These are phyloP conservation scores for Aspidapion aeneum DNA, from an alignment of 2,888 invertebrate species.

Conservation along the genomic window DNA sequence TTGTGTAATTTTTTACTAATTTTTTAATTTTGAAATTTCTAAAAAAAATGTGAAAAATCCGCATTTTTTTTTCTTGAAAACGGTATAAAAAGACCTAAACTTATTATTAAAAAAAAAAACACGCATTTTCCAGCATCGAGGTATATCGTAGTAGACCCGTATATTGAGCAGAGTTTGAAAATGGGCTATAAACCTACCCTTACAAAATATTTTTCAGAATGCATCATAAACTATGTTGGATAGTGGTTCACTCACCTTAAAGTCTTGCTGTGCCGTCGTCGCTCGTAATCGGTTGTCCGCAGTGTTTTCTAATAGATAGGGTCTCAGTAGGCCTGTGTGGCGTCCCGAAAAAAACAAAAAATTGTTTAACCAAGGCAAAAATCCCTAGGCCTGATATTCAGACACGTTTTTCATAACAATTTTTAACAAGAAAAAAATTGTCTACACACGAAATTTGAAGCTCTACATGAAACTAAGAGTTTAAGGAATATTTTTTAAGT, in stretches of 20 bases:
- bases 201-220: no score
- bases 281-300: not conserved
- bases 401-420: not conserved
- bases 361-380: not conserved
- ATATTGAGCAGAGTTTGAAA: no score
- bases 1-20: no score
- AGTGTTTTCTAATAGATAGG: not conserved
- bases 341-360: not conserved
- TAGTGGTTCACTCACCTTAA: not conserved
- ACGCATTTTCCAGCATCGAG: no score
- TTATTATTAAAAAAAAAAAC: no score
- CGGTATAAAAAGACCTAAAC: no score
- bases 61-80: no score
- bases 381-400: not conserved
- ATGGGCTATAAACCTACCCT: no score
- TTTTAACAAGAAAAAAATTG: not conserved
- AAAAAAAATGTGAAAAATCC: no score
- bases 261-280: not conserved
- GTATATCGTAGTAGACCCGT: no score
- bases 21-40: no score
- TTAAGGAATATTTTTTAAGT: not conserved
- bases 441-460: not conserved
- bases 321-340: constrained; percentile 2
- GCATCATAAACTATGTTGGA: no score
- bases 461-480: not conserved